These are phyloP conservation scores for Zelostemma sp. DNA, from an alignment of 1,140 invertebrate genomes.

Conservation along the genomic window DNA sequence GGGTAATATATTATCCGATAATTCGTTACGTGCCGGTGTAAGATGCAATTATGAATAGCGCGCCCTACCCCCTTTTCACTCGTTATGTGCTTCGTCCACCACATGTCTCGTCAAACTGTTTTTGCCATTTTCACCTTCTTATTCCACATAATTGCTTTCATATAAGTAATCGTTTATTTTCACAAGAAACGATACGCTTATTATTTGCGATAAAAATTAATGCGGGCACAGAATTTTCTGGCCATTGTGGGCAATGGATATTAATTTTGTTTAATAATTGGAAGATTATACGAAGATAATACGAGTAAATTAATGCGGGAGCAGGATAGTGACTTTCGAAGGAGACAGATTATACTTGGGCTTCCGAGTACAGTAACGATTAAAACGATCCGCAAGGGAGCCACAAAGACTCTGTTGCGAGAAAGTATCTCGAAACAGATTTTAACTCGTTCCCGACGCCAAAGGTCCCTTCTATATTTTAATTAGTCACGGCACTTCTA, in stretches of 20 bases:
- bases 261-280: background rate
- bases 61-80: constrained; percentile 44
- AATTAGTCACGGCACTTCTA: constrained; percentile 59
- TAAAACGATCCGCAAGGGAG: constrained; percentile 68
- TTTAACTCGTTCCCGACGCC: constrained; percentile 67
- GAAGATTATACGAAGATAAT: constrained; percentile 13
- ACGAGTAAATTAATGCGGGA: constrained; percentile 16
- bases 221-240: too few species aligned
- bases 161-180: background rate
- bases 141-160: constrained; percentile 25
- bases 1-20: constrained; percentile 70
- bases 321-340: constrained; percentile 19
- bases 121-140: constrained; percentile 25
- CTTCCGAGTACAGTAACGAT: constrained; percentile 61
- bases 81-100: constrained; percentile 52
- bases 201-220: too few species aligned
- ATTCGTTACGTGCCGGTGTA: constrained; percentile 66
- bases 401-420: constrained; percentile 66
- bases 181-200: too few species aligned
- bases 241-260: too few species aligned
- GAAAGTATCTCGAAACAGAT: constrained; percentile 69
- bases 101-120: constrained; percentile 58
- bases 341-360: constrained; percentile 33
- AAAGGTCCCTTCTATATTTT: constrained; percentile 65
- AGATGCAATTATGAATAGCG: constrained; percentile 66